Base-by-base conservation (phyloP, 1,140 invertebrate species). In the Euglossa dilemma region DNA sequence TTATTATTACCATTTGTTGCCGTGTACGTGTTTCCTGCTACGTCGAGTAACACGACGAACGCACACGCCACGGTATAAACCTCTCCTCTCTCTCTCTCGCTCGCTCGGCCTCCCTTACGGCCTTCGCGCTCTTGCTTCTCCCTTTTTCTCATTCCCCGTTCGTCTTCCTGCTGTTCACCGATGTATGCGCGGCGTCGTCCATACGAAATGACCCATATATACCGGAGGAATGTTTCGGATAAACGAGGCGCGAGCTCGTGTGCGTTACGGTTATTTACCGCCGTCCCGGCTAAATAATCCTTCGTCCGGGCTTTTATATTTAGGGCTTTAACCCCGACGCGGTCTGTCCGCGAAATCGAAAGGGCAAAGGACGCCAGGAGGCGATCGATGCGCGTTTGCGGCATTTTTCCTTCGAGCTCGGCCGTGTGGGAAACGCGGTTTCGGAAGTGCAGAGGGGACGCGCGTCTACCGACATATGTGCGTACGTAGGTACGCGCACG, bases 1-100 rank as follows among this genome's bases (percentile, higher is more conserved):
- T 91, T 91, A 92, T 91, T 91, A 91, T 91, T 91, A 91, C 89
- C 85, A 90, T 88, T 87, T 85, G 88, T 84, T 89, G 83, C 81
- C 86, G 85, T 86, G 86, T 90, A 91, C 90, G 91, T 90, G 90
- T 91, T 92, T 92, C 90, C 91, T 91, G 90, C 89, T 86, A 86
- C 80, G 87, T 85, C 75, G 86, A 81, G 70, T 77, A 87, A 85
- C 76, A 70, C 81, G 78, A 85, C 36, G 36, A 36, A 36, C 36
- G 79, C 52, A 66, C 80, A 43, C 50, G 54, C 81, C 36, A 63
- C 45, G 36, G 45, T 54, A 69, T 71, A 73, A 83, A 72, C 36
- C 80, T 74, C 69, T 47, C 56, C 43, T 16, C 69, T 54, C 16
- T 4, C 47, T 28, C 57, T 56, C 16, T 74, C 36, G 11, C 23